Percentiles rank a stretch among this genome's conserved stretches.
Evolutionary conservation across 1,140 invertebrate species (phyloP).

Genomic region (Trachelipus rathkii): DNA sequence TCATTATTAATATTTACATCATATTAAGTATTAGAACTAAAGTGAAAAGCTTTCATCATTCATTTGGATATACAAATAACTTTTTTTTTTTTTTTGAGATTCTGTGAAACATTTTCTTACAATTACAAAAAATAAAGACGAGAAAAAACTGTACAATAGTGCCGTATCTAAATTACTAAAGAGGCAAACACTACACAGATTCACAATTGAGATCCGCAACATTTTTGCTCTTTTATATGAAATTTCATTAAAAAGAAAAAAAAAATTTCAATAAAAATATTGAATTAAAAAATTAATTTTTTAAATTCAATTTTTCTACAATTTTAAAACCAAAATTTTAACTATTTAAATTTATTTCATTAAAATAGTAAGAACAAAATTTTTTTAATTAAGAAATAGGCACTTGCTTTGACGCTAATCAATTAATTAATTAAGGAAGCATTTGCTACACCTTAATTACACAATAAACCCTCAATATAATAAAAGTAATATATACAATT

Average conservation of each 20-base stretch:
- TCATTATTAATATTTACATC: neutral
- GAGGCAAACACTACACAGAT: neutral
- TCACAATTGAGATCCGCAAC: neutral
- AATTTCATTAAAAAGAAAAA: too few species aligned
- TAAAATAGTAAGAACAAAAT: neutral
- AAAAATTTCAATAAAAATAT: too few species aligned
- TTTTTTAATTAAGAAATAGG: neutral
- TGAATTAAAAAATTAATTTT: too few species aligned
- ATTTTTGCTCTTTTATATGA: too few species aligned
- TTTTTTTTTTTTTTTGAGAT: neutral
- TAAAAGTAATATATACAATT: too few species aligned
- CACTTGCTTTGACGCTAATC: neutral
- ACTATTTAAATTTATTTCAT: neutral
- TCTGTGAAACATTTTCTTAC: neutral
- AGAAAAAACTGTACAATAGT: neutral
- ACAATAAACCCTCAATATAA: too few species aligned
- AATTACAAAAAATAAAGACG: neutral
- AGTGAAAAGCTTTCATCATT: neutral
- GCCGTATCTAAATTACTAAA: neutral
- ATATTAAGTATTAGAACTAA: neutral
- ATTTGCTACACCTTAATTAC: too few species aligned
- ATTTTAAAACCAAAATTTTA: too few species aligned
- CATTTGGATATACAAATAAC: neutral
- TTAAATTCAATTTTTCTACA: too few species aligned
- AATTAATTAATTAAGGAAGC: too few species aligned